A percentile compares a stretch with the other conserved stretches of the same genome.
Conservation (phyloP, 2,797 vertebrate species). For the Amphiprion clarkii region DNA sequence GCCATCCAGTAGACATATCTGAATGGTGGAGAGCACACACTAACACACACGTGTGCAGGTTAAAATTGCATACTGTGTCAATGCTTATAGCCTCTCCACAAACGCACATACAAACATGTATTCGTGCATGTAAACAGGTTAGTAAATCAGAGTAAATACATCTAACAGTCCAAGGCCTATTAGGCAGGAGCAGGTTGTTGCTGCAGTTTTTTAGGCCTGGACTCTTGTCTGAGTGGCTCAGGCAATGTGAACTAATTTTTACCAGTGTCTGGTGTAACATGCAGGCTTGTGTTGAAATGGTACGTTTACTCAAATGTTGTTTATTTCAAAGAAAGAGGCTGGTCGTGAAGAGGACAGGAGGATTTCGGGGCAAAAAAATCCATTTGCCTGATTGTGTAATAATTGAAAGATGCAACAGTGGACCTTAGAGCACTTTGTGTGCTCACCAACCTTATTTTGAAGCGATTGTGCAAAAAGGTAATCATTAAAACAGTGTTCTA, state of each 20-base stretch:
- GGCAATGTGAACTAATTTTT: slow-evolving; percentile 17
- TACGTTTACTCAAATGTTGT: slow-evolving; percentile 49
- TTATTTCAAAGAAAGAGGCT: slow-evolving; percentile 53
- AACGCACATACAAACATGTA: slow-evolving; percentile 1
- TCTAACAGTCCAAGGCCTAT: slow-evolving; percentile 17
- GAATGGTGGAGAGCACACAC: slow-evolving; percentile 60
- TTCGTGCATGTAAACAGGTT: neutral
- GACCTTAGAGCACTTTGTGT: slow-evolving; percentile 36
- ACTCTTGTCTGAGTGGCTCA: slow-evolving; percentile 21
- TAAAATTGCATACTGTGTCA: slow-evolving; percentile 35
- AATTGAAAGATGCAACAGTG: slow-evolving; percentile 15
- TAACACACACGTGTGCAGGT: slow-evolving; percentile 25
- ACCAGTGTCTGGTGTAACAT: slow-evolving; percentile 35
- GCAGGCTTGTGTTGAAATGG: slow-evolving; percentile 47
- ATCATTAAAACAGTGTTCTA: neutral
- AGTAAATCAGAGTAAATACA: slow-evolving; percentile 15
- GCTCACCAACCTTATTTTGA: slow-evolving; percentile 12
- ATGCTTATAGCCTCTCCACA: neutral
- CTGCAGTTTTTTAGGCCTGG: slow-evolving; percentile 19
- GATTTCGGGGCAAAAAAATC: slow-evolving; percentile 11
- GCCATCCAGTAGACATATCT: slow-evolving; percentile 69
- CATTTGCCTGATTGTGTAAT: slow-evolving; percentile 54
- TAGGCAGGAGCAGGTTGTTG: slow-evolving; percentile 22
- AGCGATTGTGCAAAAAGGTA: neutral
- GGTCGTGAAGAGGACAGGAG: slow-evolving; percentile 2